Evolutionary conservation across 2,888 invertebrate genomes (phyloP).

Genomic region (Leucophenga maculata): DNA sequence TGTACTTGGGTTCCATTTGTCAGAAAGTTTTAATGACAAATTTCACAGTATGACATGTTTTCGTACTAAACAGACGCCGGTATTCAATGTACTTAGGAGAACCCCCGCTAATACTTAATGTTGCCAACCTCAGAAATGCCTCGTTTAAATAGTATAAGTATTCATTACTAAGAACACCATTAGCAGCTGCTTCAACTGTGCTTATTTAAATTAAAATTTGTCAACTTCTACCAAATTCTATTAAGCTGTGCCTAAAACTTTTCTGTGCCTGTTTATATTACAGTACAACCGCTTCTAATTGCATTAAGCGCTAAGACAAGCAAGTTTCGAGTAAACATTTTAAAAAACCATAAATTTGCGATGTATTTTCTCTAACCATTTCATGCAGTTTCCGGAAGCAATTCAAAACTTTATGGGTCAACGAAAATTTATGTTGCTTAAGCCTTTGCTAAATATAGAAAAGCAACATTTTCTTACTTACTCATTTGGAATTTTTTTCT

Average conservation of each 20-base stretch:
- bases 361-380: neutral
- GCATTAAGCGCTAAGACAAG: slow-evolving; percentile 17
- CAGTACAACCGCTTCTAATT: slow-evolving; percentile 3
- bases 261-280: neutral
- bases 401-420: slow-evolving; percentile 23
- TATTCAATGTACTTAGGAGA: no score
- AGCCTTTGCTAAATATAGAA: slow-evolving; percentile 9
- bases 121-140: no score
- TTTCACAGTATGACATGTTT: no score
- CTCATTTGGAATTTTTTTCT: neutral
- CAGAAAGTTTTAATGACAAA: no score
- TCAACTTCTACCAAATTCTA: neutral
- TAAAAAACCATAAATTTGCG: slow-evolving; percentile 18
- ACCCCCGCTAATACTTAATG: no score
- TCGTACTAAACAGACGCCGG: no score
- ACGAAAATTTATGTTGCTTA: slow-evolving; percentile 13
- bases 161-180: no score
- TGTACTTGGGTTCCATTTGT: no score
- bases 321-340: neutral
- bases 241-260: slow-evolving; percentile 8
- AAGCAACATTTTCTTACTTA: neutral
- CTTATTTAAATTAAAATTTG: no score
- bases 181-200: no score
- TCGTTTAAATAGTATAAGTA: no score
- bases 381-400: no score